These are phyloP conservation scores for Grammomys surdaster DNA, from an alignment of 2,113 vertebrate species.

Conservation along the genomic window DNA sequence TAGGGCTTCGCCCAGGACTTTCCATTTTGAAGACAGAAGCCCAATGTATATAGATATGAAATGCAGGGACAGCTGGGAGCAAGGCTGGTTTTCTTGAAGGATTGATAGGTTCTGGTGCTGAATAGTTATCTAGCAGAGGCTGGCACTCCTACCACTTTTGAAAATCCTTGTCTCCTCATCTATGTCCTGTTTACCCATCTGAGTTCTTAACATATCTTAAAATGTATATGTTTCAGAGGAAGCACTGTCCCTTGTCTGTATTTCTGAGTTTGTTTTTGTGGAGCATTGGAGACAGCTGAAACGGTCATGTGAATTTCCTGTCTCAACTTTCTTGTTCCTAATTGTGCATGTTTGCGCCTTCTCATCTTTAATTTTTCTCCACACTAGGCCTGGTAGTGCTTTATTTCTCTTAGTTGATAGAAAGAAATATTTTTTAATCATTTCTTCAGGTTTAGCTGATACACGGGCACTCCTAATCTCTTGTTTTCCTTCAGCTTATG, in stretches of 20 bases:
- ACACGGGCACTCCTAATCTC: not conserved
- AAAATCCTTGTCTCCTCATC: not conserved
- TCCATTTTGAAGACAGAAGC: constrained; percentile 15
- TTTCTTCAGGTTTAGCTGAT: not conserved
- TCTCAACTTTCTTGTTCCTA: not conserved
- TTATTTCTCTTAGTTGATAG: not conserved
- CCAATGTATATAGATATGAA: not conserved
- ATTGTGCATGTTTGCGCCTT: not conserved
- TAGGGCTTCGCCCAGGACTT: not conserved
- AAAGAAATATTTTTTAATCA: not conserved
- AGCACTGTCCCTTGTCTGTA: not conserved
- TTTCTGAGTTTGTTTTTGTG: constrained; percentile 10
- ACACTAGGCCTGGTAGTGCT: no score
- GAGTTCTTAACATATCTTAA: not conserved
- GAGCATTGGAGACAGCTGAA: not conserved
- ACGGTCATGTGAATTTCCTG: not conserved
- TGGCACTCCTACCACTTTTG: not conserved
- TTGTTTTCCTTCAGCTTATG: not conserved
- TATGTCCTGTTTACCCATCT: not conserved
- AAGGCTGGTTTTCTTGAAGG: not conserved
- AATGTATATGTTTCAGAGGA: not conserved
- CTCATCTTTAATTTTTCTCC: not conserved
- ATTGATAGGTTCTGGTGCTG: not conserved
- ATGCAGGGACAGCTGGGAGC: not conserved
- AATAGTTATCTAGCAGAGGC: not conserved